phyloP scores from a whole-genome alignment of 2,797 vertebrate species.

The Sebastes matsubarae region DNA sequence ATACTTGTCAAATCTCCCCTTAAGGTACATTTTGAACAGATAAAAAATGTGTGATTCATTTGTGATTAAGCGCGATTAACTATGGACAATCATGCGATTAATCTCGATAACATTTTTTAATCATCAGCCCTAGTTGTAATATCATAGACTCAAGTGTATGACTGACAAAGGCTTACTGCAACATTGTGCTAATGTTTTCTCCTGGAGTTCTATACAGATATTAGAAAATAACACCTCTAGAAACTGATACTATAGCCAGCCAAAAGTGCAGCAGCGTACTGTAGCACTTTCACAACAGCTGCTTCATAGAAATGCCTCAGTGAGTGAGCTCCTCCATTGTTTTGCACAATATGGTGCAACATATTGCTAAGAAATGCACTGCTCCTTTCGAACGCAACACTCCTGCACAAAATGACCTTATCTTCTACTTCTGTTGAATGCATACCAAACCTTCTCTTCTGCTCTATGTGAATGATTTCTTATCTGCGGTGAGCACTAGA shows the following conservation, averaged over 20 bases:
- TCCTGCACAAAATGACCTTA: constrained; percentile 50
- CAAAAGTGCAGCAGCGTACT: not conserved
- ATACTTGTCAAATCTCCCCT: too few relatives aligned
- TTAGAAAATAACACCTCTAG: not conserved
- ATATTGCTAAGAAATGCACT: constrained; percentile 27
- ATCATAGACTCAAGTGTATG: not conserved
- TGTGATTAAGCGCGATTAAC: too few relatives aligned
- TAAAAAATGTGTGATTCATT: too few relatives aligned
- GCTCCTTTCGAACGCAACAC: constrained; percentile 21
- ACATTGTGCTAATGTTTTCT: constrained; percentile 11
- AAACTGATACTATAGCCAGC: not conserved
- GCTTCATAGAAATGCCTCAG: constrained; percentile 12
- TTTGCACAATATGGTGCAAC: constrained; percentile 47
- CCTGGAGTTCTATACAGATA: constrained; percentile 12
- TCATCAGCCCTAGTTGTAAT: not conserved
- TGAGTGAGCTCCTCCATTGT: constrained; percentile 30
- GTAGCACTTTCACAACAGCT: constrained; percentile 28
- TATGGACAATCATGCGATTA: too few relatives aligned
- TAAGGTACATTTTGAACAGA: too few relatives aligned
- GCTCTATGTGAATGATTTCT: constrained; percentile 55
- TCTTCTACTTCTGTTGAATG: constrained; percentile 47
- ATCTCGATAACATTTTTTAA: too few relatives aligned
- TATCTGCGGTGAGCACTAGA: constrained; percentile 61
- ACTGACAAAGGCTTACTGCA: constrained; percentile 5
- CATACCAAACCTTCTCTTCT: constrained; percentile 39